Evolutionary conservation across 2,113 vertebrate genomes (phyloP), one percentile per base, ranked within the genome.

Genomic region (Larimichthys crocea): DNA sequence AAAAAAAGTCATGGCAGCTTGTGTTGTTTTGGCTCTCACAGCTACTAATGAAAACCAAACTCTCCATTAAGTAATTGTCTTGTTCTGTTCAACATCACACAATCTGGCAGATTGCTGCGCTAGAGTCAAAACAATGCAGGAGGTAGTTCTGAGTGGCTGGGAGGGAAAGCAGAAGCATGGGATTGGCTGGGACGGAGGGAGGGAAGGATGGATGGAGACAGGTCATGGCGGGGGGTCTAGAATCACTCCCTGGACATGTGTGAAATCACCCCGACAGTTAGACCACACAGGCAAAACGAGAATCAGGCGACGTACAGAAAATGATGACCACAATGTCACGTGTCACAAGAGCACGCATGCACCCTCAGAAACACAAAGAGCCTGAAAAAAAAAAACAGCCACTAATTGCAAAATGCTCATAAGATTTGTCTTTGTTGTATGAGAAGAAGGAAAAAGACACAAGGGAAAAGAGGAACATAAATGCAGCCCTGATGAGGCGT

Each of bases 261-360:
- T 83, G 84, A 90, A 86, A 89, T 90, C 6, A 86, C 78, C 31
- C 75, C 48, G 83, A 87, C 80, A 69, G 84, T 76, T 81, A 53
- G 55, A 84, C 64, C 3, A 14, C 76, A 48, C n/a, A 10, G 20
- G 56, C 48, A 3, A 71, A 79, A 49, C 70, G 64, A 49, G 74
- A 63, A 42, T 48, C 31, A 74, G 59, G 53, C 8, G 17, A 12
- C 5, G 42, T 6, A 70, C 19, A 35, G 62, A 4, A 7, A 48
- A 46, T 16, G 12, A 46, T 52, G 73, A 35, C 65, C 26, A 35
- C 0, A 15, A 52, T 59, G 48, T 66, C 48, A 42, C 59, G 16
- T 4, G 3, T 10, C 1, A 2, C 1, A 10, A 20, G 5, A 64
- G 76, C 26, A 17, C 3, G 29, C 22, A 29, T 15, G 2, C 50